Evolutionary conservation across 2,797 vertebrate genomes (phyloP), one percentile per base, ranked within the genome.

Genomic region (Bradypus variegatus): DNA sequence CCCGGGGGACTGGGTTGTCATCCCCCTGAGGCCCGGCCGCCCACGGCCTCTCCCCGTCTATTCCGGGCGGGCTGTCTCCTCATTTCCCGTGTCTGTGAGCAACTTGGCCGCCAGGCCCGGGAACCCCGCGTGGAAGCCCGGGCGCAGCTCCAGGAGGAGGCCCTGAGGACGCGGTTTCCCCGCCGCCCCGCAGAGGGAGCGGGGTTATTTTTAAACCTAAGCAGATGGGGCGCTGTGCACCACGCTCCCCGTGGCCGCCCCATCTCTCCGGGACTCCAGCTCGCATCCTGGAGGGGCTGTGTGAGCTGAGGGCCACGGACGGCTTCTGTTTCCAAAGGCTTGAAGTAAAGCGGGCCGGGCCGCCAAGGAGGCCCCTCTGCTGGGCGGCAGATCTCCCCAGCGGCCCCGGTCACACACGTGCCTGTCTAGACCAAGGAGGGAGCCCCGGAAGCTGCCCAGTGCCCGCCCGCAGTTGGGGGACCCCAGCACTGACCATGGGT

Each of bases 41-140:
- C 53, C 6, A 19, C 65, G 12, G 31, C 15, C 33, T 48, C 27
- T 0, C 3, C 50, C 4, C 0, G 0, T 0, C 58, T 21, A 0
- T 25, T 45, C 48, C 1, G 36, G 84, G 31, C 12, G 88, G 1
- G 12, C 23, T 7, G 1, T 2, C 0, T 11, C 62, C 36, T 58
- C 13, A 10, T 31, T 48, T 27, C 58, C 64, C 11, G 9, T 65
- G 53, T 67, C 86, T 7, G 15, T 16, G 48, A 15, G 65, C 70
- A 33, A 41, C 21, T 55, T 3, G 27, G 89, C 89, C 16, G 0
- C n/a, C 1, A 2, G n/a, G 18, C 78, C 53, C 0, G 0, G 53
- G 78, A 11, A 36, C 45, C 50, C 86, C 14, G 33, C 58, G 10
- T 1, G 23, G 31, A 48, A 73, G 50, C 36, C 83, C 62, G 33